Conservation (phyloP, 2,888 invertebrate species). For the Oxystoma pomonae region DNA sequence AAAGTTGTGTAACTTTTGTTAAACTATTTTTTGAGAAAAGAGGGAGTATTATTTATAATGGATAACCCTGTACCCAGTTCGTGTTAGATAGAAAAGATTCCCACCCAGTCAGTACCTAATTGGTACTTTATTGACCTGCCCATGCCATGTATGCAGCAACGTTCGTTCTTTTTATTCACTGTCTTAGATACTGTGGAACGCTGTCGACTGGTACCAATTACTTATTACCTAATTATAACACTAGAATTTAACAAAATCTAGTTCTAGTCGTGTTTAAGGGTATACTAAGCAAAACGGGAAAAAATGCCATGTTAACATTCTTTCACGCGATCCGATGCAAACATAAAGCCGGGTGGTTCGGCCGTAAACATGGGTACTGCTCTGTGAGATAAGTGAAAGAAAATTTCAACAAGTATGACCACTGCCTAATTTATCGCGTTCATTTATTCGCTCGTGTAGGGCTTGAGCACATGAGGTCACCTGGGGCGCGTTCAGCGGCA, state of each 20-base stretch:
- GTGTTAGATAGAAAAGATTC: neutral
- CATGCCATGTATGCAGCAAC: constrained; percentile 17
- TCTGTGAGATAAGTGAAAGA: too few species aligned
- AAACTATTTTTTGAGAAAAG: too few species aligned
- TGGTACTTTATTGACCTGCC: constrained; percentile 22
- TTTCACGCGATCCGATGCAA: constrained; percentile 35
- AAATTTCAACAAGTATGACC: too few species aligned
- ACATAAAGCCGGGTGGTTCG: neutral
- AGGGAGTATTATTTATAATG: too few species aligned
- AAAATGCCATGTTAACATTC: constrained; percentile 37
- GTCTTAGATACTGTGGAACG: too few species aligned
- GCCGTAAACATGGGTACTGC: neutral
- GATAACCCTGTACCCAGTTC: neutral
- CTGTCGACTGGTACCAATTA: constrained; percentile 36
- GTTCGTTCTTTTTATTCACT: constrained; percentile 21
- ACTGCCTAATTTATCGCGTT: too few species aligned
- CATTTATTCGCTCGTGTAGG: too few species aligned
- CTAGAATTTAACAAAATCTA: constrained; percentile 37
- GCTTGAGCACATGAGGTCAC: too few species aligned
- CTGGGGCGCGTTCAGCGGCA: too few species aligned
- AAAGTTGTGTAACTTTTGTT: too few species aligned
- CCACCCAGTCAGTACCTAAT: constrained; percentile 13
- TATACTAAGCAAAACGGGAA: constrained; percentile 35
- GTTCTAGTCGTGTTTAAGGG: constrained; percentile 37
- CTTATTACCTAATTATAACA: constrained; percentile 39